These are phyloP conservation scores for Eueides isabella DNA, from an alignment of 1,140 invertebrate genomes.

Conservation along the genomic window DNA sequence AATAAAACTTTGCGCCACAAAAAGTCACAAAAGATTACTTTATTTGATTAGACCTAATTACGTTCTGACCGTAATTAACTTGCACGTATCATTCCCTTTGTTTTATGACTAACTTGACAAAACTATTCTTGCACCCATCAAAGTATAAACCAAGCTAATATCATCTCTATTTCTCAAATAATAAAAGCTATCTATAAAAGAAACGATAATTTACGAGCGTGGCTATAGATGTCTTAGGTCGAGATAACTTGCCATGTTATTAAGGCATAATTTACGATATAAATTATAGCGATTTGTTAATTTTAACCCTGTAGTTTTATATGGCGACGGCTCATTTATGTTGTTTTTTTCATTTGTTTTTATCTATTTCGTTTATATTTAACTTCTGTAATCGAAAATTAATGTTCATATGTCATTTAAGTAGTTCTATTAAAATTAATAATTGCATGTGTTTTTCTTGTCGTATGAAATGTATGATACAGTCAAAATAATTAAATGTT, in stretches of 20 bases:
- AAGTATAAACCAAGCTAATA: conserved; percentile 29
- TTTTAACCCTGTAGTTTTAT: conserved; percentile 62
- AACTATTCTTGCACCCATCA: conserved; percentile 23
- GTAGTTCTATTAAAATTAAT: not conserved
- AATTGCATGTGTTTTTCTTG: not conserved
- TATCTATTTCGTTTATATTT: conserved; percentile 25
- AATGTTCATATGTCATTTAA: not conserved
- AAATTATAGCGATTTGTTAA: conserved; percentile 78
- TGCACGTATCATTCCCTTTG: conserved; percentile 75
- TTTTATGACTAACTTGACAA: conserved; percentile 64
- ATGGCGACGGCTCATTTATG: conserved; percentile 55
- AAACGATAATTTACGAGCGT: not conserved
- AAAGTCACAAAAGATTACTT: conserved; percentile 67
- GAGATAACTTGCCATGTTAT: conserved; percentile 72
- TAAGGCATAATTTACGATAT: conserved; percentile 74
- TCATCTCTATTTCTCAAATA: conserved; percentile 40
- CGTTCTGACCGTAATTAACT: conserved; percentile 75
- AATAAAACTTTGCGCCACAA: conserved; percentile 50
- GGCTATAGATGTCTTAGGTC: conserved; percentile 64
- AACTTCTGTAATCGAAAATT: conserved; percentile 12
- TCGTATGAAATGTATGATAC: not conserved
- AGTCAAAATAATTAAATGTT: no score
- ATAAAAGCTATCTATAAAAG: conserved; percentile 33
- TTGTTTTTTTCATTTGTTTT: conserved; percentile 33
- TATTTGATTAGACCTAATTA: conserved; percentile 79